Evolutionary conservation across 2,888 invertebrate genomes (phyloP), one percentile per base, ranked within the genome.

Genomic region (Maniola hyperantus): DNA sequence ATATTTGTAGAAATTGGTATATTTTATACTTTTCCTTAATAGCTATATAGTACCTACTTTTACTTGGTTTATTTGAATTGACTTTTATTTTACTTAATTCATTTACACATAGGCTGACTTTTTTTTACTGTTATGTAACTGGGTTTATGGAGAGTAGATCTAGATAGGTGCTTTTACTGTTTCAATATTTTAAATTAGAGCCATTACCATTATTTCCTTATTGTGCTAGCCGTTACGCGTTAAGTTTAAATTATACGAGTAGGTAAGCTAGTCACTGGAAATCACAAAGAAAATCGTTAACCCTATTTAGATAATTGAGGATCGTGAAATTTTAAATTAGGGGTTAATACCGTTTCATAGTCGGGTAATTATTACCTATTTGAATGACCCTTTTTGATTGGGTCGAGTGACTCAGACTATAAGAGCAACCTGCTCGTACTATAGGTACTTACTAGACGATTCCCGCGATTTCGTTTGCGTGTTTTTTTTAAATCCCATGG

Each of bases 311-410:
- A 15, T 55, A 55, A 63, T 54, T 63, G 33, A 5, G 20, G 60
- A 44, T 78, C 84, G 82, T 87, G 85, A 87, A 85, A 85, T 85
- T 83, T 79, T 69, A 85, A 87, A 87, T 85, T 74, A 83, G 74
- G 77, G 77, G 77, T 79, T 83, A 54, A 34, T 36, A 15, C n/a
- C 15, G 44, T 33, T 66, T 67, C 64, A 60, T 64, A 53, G 20
- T 63, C 48, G 42, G 34, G 53, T 64, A 5, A 11, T 51, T 39
- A 66, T 70, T 65, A n/a, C n/a, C n/a, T n/a, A 68, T 42, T 65
- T 54, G 48, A 65, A 50, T 60, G 62, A 67, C 53, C 55, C 20
- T 50, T 63, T 65, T 60, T 48, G 48, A 67, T 63, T 33, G 42
- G 62, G 63, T 55, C 53, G 46, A 67, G 64, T 61, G 66, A 63